Evolutionary conservation across 2,113 vertebrate species (phyloP), one percentile per base, ranked within the genome.

Genomic region (Thamnaconus septentrionalis): DNA sequence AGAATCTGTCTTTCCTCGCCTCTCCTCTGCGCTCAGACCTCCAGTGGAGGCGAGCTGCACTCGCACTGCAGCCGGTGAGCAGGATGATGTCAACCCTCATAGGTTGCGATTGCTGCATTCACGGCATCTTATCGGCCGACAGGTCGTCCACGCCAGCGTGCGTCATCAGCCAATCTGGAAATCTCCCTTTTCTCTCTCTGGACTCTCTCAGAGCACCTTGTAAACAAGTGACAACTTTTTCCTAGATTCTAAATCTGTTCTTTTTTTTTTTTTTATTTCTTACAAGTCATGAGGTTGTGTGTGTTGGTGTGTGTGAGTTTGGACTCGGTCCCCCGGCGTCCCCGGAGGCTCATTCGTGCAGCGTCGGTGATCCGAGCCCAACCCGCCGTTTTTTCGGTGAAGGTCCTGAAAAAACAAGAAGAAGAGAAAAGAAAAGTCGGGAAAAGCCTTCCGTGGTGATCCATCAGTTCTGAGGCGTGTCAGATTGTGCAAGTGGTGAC

Each of bases 41-140:
- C 41, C 43, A 11, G 18, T 41, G 9, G 43, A 44, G n/a, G n/a
- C 68, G 67, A 82, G 69, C 66, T 41, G 42, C 10, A 55, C 60
- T 12, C 82, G 49, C 84, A 66, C 79, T 66, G 3, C 47, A 49
- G 61, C 47, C 5, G 39, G 69, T 56, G 41, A 53, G 56, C 39
- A 51, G 45, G 69, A 71, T 85, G 81, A 82, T 56, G 79, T 81
- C 69, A 81, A 58, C 81, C 79, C 81, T 71, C 75, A 84, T 78
- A 8, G 50, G 43, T 45, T 70, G 50, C 49, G 42, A 86, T 82
- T 80, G 63, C 64, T 64, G 52, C 56, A 61, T 5, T 42, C 49
- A 54, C 48, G 48, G 58, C 8, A 47, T 11, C 59, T 76, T 69
- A 80, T 75, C 70, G 46, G 72, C 7, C 12, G 43, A 40, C 40